Evolutionary conservation across 2,888 invertebrate species (phyloP), one percentile per base, ranked within the genome.

Genomic region (Acanthosepion esculentum): DNA sequence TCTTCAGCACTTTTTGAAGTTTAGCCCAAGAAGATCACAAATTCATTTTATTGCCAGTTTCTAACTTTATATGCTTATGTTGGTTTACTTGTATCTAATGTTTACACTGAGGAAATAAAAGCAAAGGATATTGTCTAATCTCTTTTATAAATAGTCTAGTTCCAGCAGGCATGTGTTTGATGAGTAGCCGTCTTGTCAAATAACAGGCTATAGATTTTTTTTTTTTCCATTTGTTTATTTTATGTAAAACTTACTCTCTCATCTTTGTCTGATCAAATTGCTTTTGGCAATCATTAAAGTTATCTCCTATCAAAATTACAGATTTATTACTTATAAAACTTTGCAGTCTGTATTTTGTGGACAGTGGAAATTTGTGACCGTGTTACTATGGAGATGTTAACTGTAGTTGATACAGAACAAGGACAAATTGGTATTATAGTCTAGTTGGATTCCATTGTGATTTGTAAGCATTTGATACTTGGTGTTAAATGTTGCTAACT

Each of bases 191-290:
- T 50, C 12, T 53, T 78, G n/a, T 78, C 78, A 78, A 93, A 93
- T 93, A 29, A n/a, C n/a, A 48, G 48, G 33, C 18, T 33, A 4
- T 41, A 20, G 12, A 4, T 93, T 93, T 33, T 41, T 8, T 33
- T 41, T 8, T 41, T 48, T 78, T 20, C 10, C 29, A 41, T 41
- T 64, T n/a, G 78, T 78, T 78, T 78, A 78, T 78, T 78, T 78
- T 5, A n/a, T 78, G n/a, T 78, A 15, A n/a, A 78, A 78, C 78
- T 93, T n/a, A n/a, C 8, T 29, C 53, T 93, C 48, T 93, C 53
- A 48, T 93, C 48, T 93, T 33, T 93, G 29, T 29, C 93, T 93
- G 93, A 93, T 93, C n/a, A 50, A 53, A 93, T 93, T 48, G 93
- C 53, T 48, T 93, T 48, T 15, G 20, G 93, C 48, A 48, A 29